Base-by-base conservation (phyloP, 2,888 invertebrate species). In the Drosophila koepferae region DNA sequence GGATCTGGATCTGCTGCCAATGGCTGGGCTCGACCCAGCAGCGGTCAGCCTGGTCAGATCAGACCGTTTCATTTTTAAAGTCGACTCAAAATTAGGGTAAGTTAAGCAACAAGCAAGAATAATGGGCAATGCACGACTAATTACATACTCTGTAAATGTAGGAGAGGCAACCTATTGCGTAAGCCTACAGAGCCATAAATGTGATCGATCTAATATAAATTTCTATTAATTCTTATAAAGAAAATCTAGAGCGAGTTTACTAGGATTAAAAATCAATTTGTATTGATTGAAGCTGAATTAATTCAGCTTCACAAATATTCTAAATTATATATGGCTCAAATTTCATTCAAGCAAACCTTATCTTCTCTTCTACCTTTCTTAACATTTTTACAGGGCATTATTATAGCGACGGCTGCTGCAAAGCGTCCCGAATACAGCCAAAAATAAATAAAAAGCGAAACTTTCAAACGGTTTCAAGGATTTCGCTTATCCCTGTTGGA, bases 391-490 rank as follows among this genome's bases (percentile, higher is more conserved):
- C 41, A 77, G 77, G 55, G 68, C 68, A 65, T 77, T 36, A 31
- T 20, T n/a, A 38, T 28, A 40, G 43, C 28, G 56, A 18, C 51
- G 59, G 23, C 73, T 73, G 79, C 36, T 20, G 60, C 56, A 40
- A 18, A 8, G 18, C 62, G 63, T 28, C 55, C 41, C 49, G 43
- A 31, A 14, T 16, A 38, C 34, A 34, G 9, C 8, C 20, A 28
- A 49, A 77, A 74, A 81, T 71, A 23, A 44, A 55, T 43, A 67
- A 81, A 89, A 86, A 88, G 89, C 89, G 87, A 86, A 86, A 90
- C 87, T 89, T 90, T 90, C 86, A 86, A 86, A 86, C 86, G 90
- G 86, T 89, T 89, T 89, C 89, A 90, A 90, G 90, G 90, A 83
- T 86, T 83, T 80, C 64, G 74, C 53, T 54, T 49, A 54, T 70